Conservation (phyloP, 2,113 vertebrate species). For the Solea senegalensis region DNA sequence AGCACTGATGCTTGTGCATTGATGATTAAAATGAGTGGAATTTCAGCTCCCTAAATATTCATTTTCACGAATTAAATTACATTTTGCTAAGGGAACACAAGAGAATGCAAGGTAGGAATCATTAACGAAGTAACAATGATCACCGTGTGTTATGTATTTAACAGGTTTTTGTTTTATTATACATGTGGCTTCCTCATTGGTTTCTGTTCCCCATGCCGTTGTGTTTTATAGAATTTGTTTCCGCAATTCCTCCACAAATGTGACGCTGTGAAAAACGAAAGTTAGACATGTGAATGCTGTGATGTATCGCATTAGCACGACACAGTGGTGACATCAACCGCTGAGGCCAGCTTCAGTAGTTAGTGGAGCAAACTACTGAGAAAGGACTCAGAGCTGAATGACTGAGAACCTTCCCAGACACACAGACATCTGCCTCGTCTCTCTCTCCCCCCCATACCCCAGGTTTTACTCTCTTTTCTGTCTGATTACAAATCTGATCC, state of each 20-base stretch:
- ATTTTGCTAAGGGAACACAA: background rate
- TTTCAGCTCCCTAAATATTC: no score
- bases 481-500: conserved; percentile 14
- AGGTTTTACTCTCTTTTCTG: conserved; percentile 9
- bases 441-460: background rate
- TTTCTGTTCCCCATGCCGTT: conserved; percentile 1
- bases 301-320: conserved; percentile 5
- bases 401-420: no score
- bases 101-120: background rate
- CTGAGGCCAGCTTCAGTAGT: background rate
- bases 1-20: background rate
- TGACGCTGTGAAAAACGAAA: background rate
- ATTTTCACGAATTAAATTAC: background rate
- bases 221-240: conserved; percentile 4
- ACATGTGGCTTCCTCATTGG: background rate
- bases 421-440: conserved; percentile 16
- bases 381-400: no score
- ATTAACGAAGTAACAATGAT: background rate
- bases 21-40: no score
- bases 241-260: background rate
- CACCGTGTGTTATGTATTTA: background rate
- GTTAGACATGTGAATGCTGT: background rate
- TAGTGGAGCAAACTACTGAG: no score
- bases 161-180: conserved; percentile 1
- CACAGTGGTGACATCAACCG: conserved; percentile 8